phyloP scores from a whole-genome alignment of 2,797 vertebrate genomes.

The Chelonia mydas region DNA sequence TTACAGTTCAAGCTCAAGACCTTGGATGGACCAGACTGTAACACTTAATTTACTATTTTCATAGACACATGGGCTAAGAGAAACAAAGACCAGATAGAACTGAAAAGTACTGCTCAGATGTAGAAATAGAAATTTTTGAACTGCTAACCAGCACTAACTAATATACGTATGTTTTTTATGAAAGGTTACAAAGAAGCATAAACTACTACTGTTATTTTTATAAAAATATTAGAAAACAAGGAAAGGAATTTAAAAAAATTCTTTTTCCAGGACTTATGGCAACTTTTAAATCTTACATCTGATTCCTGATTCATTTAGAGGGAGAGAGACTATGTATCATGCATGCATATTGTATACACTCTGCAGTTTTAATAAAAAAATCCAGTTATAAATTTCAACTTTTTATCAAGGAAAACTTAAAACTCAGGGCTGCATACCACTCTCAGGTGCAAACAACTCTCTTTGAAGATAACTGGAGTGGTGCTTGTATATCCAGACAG shows the following conservation, averaged over 20 bases:
- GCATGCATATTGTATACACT: background rate
- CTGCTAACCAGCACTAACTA: background rate
- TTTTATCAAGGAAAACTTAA: background rate
- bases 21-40: background rate
- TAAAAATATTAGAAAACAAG: background rate
- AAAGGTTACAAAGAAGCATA: conserved; percentile 18
- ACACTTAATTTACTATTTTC: background rate
- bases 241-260: background rate
- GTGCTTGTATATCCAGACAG: background rate
- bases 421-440: background rate
- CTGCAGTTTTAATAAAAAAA: background rate
- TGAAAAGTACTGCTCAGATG: background rate
- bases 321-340: background rate
- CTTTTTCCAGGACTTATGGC: rapidly evolving
- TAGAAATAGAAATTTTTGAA: background rate
- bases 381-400: background rate
- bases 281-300: background rate
- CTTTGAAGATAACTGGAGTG: background rate
- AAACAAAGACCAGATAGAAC: background rate
- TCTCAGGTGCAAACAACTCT: background rate
- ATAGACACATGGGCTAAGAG: background rate
- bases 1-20: conserved; percentile 30
- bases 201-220: background rate
- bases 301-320: background rate
- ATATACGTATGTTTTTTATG: background rate